Base-by-base conservation (phyloP, 2,888 invertebrate genomes). In the Ectropis crepuscularia region DNA sequence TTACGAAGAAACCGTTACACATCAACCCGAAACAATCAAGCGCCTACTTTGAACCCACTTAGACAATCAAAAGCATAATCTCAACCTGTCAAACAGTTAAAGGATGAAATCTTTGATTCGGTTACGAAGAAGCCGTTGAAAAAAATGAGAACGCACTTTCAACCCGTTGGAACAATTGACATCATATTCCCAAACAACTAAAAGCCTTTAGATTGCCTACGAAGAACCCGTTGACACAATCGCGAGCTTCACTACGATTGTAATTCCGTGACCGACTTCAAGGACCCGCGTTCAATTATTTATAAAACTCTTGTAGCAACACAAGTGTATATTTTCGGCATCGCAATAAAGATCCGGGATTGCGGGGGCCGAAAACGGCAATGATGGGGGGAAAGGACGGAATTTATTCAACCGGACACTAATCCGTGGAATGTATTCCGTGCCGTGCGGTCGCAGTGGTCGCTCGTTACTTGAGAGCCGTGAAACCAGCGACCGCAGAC, bases 351-450 rank as follows among this genome's bases (percentile, higher is more conserved):
- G 68, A 65, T 63, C 55, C 61, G 51, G 69, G 67, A 65, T 72
- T 68, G 64, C 51, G 66, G 66, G 62, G 57, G 59, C 45, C 57
- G 58, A 50, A 71, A 71, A 71, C 61, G 66, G 62, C 62, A 60
- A 63, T 68, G 73, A 75, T 60, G 69, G 63, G 64, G 70, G 71
- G 58, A 73, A 72, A 72, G 74, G 71, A 71, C 68, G 54, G 59
- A 72, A 77, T 76, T 77, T 77, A 78, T 78, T 75, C 69, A 72
- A 70, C 73, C 69, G 71, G 71, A 70, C 68, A 70, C 72, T 76
- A 77, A 78, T 76, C 72, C 72, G 68, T 72, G 70, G 62, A 70
- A 64, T 67, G 65, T 72, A 69, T 67, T 66, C 67, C 63, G 63
- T 53, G 43, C 61, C 65, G 50, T 60, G 60, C 55, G 63, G 61